Conservation (phyloP, 2,113 vertebrate species). For the Condylura cristata region DNA sequence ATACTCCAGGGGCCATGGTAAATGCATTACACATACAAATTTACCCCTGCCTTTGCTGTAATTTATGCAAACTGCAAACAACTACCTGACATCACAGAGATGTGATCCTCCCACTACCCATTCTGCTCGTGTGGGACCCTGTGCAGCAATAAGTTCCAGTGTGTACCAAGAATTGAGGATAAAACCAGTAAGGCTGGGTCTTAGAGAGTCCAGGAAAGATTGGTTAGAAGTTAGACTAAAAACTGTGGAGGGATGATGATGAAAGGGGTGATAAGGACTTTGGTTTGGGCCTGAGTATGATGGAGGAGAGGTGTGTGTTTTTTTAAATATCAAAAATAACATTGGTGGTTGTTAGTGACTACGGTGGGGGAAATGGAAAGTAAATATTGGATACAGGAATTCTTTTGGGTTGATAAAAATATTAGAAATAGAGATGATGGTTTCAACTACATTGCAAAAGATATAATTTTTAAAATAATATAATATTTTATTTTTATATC, state of each 20-base stretch:
- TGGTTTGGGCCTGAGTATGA: no score
- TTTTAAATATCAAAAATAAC: background rate
- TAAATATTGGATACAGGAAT: background rate
- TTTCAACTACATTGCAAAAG: background rate
- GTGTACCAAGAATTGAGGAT: background rate
- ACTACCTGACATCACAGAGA: background rate
- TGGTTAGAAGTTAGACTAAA: background rate
- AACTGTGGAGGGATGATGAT: no score
- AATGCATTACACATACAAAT: slow-evolving; percentile 68
- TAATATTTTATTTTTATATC: no score
- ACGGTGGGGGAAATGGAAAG: background rate
- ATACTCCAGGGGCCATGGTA: slow-evolving; percentile 59
- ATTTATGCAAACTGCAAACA: slow-evolving; percentile 24
- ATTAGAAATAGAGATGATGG: background rate
- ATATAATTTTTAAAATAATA: background rate
- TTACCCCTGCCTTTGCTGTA: background rate
- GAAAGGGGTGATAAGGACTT: background rate
- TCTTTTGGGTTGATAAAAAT: background rate
- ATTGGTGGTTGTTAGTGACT: background rate
- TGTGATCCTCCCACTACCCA: background rate
- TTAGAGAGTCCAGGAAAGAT: background rate
- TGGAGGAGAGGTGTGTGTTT: background rate
- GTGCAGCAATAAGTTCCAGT: no score
- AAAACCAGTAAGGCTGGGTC: background rate
- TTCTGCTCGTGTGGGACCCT: background rate